These are phyloP conservation scores for Formicarius rufipectus DNA, from an alignment of 2,113 vertebrate species.

Conservation along the genomic window DNA sequence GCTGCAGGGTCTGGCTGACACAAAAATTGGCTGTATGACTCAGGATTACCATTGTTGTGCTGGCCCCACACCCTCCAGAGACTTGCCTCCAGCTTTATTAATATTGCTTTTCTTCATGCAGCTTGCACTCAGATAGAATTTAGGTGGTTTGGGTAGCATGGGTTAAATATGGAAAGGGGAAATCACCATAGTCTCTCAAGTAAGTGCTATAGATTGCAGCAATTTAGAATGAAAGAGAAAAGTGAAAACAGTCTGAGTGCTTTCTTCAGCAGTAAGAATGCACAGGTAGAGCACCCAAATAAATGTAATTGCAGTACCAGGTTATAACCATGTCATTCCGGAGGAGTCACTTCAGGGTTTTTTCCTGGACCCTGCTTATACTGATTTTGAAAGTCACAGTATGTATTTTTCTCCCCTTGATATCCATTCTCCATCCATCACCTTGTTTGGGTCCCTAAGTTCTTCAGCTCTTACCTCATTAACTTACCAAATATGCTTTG, in stretches of 20 bases:
- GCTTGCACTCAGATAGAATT: background rate
- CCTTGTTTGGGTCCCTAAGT: background rate
- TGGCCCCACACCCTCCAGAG: background rate
- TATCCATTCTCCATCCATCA: background rate
- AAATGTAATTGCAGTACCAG: background rate
- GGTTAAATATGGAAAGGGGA: background rate
- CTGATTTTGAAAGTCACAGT: background rate
- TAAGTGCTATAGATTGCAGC: background rate
- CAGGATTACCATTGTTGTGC: background rate
- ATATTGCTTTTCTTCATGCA: background rate
- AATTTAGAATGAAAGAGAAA: background rate
- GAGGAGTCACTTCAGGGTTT: background rate
- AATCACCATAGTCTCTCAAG: background rate
- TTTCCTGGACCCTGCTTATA: background rate
- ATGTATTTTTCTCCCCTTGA: background rate
- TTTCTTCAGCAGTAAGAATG: background rate
- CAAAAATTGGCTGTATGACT: background rate
- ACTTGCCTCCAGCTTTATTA: background rate
- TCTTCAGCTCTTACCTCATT: background rate
- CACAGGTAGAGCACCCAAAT: background rate
- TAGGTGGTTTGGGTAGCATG: background rate
- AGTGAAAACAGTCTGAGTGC: background rate
- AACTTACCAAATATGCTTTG: background rate
- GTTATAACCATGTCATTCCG: background rate
- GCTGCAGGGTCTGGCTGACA: background rate